Conservation (phyloP, 2,797 vertebrate species). For the Xiphorhynchus erythropygius region DNA sequence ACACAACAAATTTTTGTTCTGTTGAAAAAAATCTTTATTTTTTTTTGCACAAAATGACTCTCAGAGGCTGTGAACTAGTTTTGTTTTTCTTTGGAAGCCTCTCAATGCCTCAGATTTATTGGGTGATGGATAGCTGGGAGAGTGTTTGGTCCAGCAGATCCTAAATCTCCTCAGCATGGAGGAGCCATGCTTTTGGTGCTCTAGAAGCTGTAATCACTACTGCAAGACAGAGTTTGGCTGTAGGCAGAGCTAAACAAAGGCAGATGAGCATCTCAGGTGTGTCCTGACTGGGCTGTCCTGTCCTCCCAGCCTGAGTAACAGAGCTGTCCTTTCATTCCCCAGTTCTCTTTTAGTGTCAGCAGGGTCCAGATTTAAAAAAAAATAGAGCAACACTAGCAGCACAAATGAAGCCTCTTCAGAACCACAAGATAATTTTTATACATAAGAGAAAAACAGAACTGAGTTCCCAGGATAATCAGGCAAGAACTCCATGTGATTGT, state of each 20-base stretch:
- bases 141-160: not conserved
- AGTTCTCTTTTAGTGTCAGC: not conserved
- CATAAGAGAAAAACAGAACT: not conserved
- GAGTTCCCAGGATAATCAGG: not conserved
- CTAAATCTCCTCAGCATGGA: not conserved
- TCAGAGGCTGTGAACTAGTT: not conserved
- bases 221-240: not conserved
- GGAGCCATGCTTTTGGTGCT: not conserved
- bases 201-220: not conserved
- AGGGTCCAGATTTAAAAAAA: not conserved
- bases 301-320: not conserved
- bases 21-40: not conserved
- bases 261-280: not conserved
- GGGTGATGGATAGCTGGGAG: not conserved
- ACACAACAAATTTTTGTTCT: not conserved
- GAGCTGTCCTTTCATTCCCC: not conserved
- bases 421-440: not conserved
- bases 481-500: not conserved
- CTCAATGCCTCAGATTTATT: not conserved
- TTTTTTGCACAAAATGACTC: not conserved
- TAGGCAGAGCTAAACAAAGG: not conserved
- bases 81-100: not conserved
- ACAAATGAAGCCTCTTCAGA: not conserved
- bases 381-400: not conserved
- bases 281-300: not conserved